Percentiles rank a stretch among this genome's conserved stretches.
These are phyloP conservation scores for Hypomecis atomaria DNA, from an alignment of 2,888 invertebrate species.

Conservation along the genomic window DNA sequence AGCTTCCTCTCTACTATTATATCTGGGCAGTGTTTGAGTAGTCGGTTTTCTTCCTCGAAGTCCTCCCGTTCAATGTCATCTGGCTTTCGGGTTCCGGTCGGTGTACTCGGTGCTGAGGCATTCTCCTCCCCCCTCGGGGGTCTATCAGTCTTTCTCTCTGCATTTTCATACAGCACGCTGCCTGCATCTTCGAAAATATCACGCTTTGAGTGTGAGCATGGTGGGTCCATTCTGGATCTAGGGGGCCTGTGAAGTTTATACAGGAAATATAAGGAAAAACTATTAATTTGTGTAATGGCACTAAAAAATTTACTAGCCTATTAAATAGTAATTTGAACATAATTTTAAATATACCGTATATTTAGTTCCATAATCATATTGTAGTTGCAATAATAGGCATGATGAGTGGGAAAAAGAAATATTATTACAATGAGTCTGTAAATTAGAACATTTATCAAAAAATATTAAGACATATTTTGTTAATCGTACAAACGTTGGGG, in stretches of 20 bases:
- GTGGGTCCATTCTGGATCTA: slow-evolving; percentile 71
- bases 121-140: slow-evolving; percentile 55
- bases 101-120: slow-evolving; percentile 49
- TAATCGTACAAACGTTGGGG: no score
- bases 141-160: slow-evolving; percentile 73
- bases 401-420: no score
- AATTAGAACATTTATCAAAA: no score
- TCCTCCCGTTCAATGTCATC: slow-evolving; percentile 78
- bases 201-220: slow-evolving; percentile 71
- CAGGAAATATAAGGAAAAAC: background rate
- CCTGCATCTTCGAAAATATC: slow-evolving; percentile 64
- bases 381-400: no score
- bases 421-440: no score
- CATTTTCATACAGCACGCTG: slow-evolving; percentile 58
- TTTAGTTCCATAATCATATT: no score
- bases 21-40: slow-evolving; percentile 73
- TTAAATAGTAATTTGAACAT: background rate
- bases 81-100: slow-evolving; percentile 58
- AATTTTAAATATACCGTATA: no score
- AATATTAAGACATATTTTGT: no score
- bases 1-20: slow-evolving; percentile 73
- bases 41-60: slow-evolving; percentile 78
- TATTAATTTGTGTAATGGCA: no score
- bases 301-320: no score
- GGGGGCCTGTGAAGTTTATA: slow-evolving; percentile 29